Evolutionary conservation across 1,140 invertebrate genomes (phyloP), one percentile per base, ranked within the genome.

Genomic region (Cardiocondyla obscurior): DNA sequence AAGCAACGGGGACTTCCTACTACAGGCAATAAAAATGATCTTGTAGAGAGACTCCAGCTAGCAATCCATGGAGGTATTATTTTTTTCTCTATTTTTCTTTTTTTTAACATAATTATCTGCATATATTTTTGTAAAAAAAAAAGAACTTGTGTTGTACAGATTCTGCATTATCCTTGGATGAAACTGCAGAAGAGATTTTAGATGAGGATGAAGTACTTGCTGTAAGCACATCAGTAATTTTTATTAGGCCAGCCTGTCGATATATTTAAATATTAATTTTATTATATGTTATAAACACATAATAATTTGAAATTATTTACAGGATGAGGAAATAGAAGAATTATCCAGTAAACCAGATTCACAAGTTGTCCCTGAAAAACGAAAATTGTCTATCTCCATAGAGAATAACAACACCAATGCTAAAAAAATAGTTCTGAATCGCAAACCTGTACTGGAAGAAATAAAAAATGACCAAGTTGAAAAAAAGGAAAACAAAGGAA

Each of bases 11-110:
- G 97, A 53, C 93, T 98, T 16, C 94, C 96, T 19, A 95, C 96
- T 16, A 94, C 95, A 55, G 97, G 97, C 12, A 97, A 97, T 90
- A 98, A 98, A 95, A 96, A 95, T 42, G 97, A 98, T 88, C 93
- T 98, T 49, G 93, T 97, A 28, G 96, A 97, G 79, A 95, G 97
- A 85, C 94, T 98, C 58, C 96, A 97, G 90, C 92, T 95, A 53
- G 96, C 96, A 4, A 92, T 97, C 84, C 94, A 95, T 84, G 94
- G 94, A 86, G 94, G 94, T 87, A 36, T 85, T 81, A 84, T 84
- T 83, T 55, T 85, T 70, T 81, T 39, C n/a, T 58, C 3, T 53
- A 14, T 64, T 55, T 84, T 69, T 19, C 0, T 60, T 53, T 85
- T 6, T 2, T 82, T 73, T 5, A 2, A 39, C 10, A 49, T 4